phyloP scores from a whole-genome alignment of 2,113 vertebrate genomes.

The Sebastes schlegelii region DNA sequence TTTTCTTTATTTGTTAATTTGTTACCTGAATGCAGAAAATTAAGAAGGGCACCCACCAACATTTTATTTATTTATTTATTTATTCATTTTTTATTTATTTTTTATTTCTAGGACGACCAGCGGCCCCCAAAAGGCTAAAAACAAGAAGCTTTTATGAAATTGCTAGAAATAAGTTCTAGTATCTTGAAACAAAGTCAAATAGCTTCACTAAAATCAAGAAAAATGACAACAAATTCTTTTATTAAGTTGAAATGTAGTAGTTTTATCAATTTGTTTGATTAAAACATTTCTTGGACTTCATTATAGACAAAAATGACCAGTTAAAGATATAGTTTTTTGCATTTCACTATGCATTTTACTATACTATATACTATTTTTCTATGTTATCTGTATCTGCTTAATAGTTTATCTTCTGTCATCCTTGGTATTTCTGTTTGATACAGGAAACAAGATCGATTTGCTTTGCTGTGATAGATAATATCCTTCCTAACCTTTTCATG shows the following conservation, averaged over 20 bases:
- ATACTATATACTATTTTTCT: neutral
- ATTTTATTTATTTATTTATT: too few species aligned
- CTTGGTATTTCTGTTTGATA: neutral
- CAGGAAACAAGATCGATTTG: neutral
- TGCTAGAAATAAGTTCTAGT: neutral
- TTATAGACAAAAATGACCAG: neutral
- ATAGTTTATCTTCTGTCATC: neutral
- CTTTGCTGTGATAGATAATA: neutral
- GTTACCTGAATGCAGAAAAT: too few species aligned
- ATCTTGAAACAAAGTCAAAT: neutral
- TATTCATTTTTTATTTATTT: too few species aligned
- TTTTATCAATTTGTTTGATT: neutral
- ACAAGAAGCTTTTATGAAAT: neutral
- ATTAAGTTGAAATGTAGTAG: neutral
- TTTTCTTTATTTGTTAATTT: too few species aligned
- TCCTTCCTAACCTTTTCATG: neutral
- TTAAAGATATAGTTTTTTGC: neutral
- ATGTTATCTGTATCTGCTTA: neutral
- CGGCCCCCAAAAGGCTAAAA: too few species aligned
- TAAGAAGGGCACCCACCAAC: too few species aligned
- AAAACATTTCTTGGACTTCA: neutral
- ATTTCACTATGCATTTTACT: neutral
- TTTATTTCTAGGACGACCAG: too few species aligned
- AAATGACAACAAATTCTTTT: neutral
- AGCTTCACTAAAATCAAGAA: neutral